Conservation (phyloP, 2,797 vertebrate species). For the Scomberomorus guttatus region DNA sequence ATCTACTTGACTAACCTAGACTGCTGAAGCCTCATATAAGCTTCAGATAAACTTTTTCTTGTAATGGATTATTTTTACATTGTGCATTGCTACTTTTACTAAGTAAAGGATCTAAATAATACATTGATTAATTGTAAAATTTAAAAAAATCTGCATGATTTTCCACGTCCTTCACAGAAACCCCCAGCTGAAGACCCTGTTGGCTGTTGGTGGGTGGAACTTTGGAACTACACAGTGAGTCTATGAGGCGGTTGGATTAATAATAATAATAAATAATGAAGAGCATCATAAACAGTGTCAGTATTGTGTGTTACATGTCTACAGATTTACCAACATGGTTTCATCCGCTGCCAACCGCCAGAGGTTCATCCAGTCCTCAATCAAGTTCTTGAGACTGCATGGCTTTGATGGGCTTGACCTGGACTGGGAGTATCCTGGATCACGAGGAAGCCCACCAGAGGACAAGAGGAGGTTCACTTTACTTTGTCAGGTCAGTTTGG, state of each 20-base stretch:
- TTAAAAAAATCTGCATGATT: neutral
- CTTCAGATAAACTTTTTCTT: neutral
- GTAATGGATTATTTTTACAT: neutral
- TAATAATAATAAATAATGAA: neutral
- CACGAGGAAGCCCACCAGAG: conserved; percentile 83
- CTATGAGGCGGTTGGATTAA: neutral
- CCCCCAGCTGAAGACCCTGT: conserved; percentile 82
- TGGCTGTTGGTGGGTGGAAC: conserved; percentile 89
- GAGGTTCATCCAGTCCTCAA: conserved; percentile 85
- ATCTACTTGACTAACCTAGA: no score
- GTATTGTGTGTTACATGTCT: neutral
- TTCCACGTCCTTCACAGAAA: conserved; percentile 77
- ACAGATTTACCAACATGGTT: conserved; percentile 85
- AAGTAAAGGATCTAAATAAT: neutral
- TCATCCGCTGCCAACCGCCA: conserved; percentile 76
- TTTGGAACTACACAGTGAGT: conserved; percentile 86
- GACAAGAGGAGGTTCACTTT: conserved; percentile 84
- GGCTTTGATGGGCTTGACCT: conserved; percentile 89
- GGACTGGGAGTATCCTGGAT: conserved; percentile 89
- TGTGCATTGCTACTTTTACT: neutral
- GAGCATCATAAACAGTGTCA: neutral
- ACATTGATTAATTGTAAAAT: neutral
- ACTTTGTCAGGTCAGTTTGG: conserved; percentile 79
- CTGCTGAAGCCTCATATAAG: no score
- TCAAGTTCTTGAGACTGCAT: conserved; percentile 80